Base-by-base conservation (phyloP, 23 tunicate species). In the Diplosoma virens region DNA sequence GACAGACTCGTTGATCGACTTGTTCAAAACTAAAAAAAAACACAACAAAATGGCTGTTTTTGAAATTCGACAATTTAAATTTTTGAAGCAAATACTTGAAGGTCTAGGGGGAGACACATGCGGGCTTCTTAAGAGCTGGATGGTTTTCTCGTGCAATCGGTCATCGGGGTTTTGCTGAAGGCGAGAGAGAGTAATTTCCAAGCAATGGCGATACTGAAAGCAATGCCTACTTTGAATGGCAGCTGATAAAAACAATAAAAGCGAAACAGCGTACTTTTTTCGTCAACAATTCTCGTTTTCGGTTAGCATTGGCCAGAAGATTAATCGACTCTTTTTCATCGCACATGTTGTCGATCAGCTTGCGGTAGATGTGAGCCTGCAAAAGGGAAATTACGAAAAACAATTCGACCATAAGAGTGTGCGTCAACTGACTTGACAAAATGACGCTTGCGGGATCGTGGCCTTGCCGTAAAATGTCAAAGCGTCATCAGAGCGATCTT, bases 401-500 rank as follows among this genome's bases (percentile, higher is more conserved):
- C 35, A 26, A n/a, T 27, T 27, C 9, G 4, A 4, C 4, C 2
- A 4, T 6, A 61, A 61, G 9, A 29, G 69, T 7, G 50, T 41
- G 14, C 50, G 14, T 29, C 34, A 29, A 25, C 78, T 3, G 37
- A 92, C 97, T 74, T 85, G 87, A 37, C 80, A 71, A 59, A 80
- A 92, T 11, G 97, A 85, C 28, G 97, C 97, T 23, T 92, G 87
- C 22, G 97, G 97, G 24, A 86, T 85, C 16, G 76, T 47, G 23
- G 97, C 87, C 82, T 81, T 92, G 23, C 83, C 87, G 37, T 92
- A 92, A 37, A 68, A 80, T 9, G 79, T 36, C 59, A 92, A 30
- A 25, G 97, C 97, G 2, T 76, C 76, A 25, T 92, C 87, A 6
- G 69, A 30, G 30, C 63, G 32, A 23, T 86, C 66, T 35, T 92